A percentile compares a stretch with the other conserved stretches of the same genome.
These are phyloP conservation scores for Virgularia gustaviana DNA, from an alignment of 92 coral and sea anemone species.

Conservation along the genomic window DNA sequence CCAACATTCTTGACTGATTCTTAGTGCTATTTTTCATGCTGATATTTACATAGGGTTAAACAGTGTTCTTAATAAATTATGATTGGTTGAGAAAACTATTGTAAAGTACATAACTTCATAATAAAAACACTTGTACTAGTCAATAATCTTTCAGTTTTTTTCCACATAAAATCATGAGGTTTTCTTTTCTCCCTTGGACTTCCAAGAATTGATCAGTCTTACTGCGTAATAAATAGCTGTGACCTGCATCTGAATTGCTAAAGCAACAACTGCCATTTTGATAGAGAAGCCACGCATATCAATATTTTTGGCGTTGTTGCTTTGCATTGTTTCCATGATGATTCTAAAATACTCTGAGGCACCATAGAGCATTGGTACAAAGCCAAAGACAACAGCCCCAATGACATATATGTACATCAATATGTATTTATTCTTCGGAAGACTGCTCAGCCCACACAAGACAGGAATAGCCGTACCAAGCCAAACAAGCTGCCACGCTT, in stretches of 20 bases:
- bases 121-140: no score
- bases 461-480: conserved; percentile 66
- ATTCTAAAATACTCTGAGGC: conserved; percentile 49
- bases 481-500: conserved; percentile 80
- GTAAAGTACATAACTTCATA: no score
- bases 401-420: conserved; percentile 60
- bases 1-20: no score
- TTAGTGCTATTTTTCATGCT: no score
- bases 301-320: conserved; percentile 27
- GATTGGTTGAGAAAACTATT: no score
- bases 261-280: conserved; percentile 72
- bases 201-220: conserved; percentile 82
- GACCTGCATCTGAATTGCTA: conserved; percentile 79
- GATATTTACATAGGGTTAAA: no score
- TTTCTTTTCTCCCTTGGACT: conserved; percentile 76
- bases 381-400: conserved; percentile 71
- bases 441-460: conserved; percentile 67
- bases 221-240: conserved; percentile 72
- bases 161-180: conserved; percentile 24
- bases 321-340: conserved; percentile 51
- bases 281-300: conserved; percentile 68
- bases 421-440: conserved; percentile 71
- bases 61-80: no score
- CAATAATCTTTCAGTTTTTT: no score
- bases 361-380: conserved; percentile 77